Base-by-base conservation (phyloP, 92 coral and sea anemone species). In the Epizoanthus scotinus region DNA sequence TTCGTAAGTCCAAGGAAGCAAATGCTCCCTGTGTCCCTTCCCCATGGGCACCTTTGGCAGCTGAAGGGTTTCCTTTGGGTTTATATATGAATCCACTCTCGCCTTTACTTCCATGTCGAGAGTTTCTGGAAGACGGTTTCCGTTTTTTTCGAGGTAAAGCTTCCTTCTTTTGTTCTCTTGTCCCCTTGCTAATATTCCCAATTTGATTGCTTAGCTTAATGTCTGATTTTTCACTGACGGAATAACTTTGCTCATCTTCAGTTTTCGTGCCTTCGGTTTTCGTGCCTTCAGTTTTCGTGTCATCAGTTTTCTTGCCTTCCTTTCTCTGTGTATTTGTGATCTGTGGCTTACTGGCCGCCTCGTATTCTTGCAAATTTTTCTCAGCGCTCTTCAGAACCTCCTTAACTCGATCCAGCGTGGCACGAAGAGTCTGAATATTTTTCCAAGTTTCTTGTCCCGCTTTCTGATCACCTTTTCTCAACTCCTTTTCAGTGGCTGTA, bases 391-490 rank as follows among this genome's bases (percentile, higher is more conserved):
- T 54, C 15, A 79, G 40, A 14, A 85, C 84, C 3, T 70, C 83
- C 28, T 78, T 79, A 22, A 79, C 89, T 6, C 85, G 89, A 31
- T 82, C 81, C 8, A 79, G 73, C 42, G 89, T 79, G 22, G 29
- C 85, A 6, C 85, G 84, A 22, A 83, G 78, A 1, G 54, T 44
- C 71, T 40, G 58, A 17, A 79, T 56, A 6, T 70, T 72, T 34
- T 44, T 65, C 68, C 34, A 49, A 12, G 81, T 13, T 0, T 75
- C 81, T 18, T 22, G 81, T 3, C 38, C 68, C 14, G 14, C 28
- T 34, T 75, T 75, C 56, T 38, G 34, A 8, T 22, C 67, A 21
- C 18, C 68, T 20, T 22, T 14, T 22, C 25, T 59, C 6, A 38
- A 29, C 14, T 22, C 38, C 2, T 22, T 57, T 5, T 64, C 21